These are phyloP conservation scores for Mycteria americana DNA, from an alignment of 2,797 vertebrate species.

Conservation along the genomic window DNA sequence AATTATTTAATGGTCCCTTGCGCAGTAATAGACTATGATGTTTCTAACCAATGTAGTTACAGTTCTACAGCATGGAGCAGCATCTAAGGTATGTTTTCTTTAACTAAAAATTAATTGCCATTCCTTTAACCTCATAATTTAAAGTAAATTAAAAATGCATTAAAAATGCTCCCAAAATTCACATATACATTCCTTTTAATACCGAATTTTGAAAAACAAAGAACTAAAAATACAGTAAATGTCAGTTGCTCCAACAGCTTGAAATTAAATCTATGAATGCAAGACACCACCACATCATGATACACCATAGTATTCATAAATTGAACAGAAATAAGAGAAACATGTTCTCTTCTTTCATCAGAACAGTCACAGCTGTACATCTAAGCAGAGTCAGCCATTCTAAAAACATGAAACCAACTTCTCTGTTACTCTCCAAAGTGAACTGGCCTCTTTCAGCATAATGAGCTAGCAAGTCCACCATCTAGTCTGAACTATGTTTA, in stretches of 20 bases:
- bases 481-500: background rate
- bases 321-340: background rate
- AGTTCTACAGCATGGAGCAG: background rate
- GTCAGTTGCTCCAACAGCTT: background rate
- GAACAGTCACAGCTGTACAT: background rate
- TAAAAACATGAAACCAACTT: background rate
- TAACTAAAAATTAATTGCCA: background rate
- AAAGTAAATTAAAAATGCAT: background rate
- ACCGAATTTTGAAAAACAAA: background rate
- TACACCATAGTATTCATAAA: accelerated
- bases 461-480: background rate
- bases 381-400: background rate
- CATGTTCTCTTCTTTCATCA: background rate
- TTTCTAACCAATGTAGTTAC: background rate
- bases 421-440: background rate
- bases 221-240: background rate
- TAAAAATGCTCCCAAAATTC: background rate
- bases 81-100: background rate
- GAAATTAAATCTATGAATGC: background rate
- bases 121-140: background rate
- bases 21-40: background rate
- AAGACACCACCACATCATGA: background rate
- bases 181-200: background rate
- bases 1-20: background rate
- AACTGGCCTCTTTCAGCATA: background rate